phyloP scores from a whole-genome alignment of 37 sponge, comb jelly and placozoan species.

The Mnemiopsis leidyi region DNA sequence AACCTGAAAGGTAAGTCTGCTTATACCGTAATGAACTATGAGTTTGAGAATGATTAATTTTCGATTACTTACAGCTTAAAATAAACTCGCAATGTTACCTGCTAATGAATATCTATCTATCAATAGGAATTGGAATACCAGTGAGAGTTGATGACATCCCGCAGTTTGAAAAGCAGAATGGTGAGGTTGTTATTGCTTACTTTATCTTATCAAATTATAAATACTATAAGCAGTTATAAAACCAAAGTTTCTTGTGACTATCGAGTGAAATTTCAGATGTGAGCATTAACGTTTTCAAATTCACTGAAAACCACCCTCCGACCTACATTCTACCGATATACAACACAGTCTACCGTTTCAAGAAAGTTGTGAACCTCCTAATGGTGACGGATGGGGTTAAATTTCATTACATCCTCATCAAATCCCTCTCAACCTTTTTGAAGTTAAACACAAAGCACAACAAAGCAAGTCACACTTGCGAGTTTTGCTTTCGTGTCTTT shows the following conservation, averaged over 20 bases:
- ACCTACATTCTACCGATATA: neutral
- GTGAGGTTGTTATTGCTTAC: too few relatives aligned
- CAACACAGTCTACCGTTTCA: neutral
- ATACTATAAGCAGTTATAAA: too few relatives aligned
- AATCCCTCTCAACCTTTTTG: neutral
- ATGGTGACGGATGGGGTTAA: neutral
- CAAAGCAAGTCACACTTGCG: neutral
- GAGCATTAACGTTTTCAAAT: conserved; percentile 26
- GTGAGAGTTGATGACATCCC: neutral
- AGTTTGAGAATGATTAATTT: too few relatives aligned
- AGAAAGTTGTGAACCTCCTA: conserved; percentile 9
- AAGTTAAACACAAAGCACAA: neutral
- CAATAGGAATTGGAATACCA: neutral
- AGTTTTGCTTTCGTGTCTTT: neutral
- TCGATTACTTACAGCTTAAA: too few relatives aligned
- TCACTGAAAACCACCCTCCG: neutral
- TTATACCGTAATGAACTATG: too few relatives aligned
- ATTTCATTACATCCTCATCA: neutral
- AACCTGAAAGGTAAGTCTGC: neutral
- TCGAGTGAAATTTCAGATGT: conserved; percentile 52
- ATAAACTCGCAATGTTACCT: too few relatives aligned
- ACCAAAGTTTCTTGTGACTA: too few relatives aligned
- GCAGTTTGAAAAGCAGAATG: neutral
- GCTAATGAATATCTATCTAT: too few relatives aligned
- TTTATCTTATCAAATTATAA: too few relatives aligned